phyloP scores from a whole-genome alignment of 2,888 invertebrate genomes.

The Rotaria macrura region DNA sequence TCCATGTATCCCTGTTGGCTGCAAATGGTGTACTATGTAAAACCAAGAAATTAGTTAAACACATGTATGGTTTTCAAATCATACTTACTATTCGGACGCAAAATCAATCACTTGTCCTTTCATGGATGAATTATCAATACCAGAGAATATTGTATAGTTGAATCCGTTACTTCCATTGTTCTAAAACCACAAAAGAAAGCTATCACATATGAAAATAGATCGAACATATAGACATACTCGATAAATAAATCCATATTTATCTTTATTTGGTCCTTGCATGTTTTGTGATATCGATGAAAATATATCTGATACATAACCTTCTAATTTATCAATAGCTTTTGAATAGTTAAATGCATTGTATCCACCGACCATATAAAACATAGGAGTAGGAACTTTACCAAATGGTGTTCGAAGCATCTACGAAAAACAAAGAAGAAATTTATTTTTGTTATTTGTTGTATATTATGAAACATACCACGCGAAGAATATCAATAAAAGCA shows the following conservation, averaged over 20 bases:
- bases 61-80: not conserved
- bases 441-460: not conserved
- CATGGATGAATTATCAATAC: not conserved
- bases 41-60: not conserved
- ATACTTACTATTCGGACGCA: not conserved
- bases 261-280: slow-evolving; percentile 1
- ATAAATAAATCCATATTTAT: slow-evolving; percentile 12
- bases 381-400: not conserved
- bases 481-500: not conserved
- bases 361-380: not conserved
- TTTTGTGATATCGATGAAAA: not conserved
- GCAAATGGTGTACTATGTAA: not conserved
- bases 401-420: slow-evolving; percentile 1
- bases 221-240: not conserved
- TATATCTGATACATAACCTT: not conserved
- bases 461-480: not conserved
- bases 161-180: not conserved
- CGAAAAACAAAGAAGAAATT: not conserved
- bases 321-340: not conserved
- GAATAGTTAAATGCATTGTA: not conserved
- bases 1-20: not conserved
- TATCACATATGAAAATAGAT: too few relatives aligned
- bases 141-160: not conserved
- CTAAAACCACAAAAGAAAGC: not conserved
- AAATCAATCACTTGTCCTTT: not conserved